Percentiles rank a stretch among this genome's conserved stretches.
These are phyloP conservation scores for Callipepla californica DNA, from an alignment of 2,113 vertebrate species.

Conservation along the genomic window DNA sequence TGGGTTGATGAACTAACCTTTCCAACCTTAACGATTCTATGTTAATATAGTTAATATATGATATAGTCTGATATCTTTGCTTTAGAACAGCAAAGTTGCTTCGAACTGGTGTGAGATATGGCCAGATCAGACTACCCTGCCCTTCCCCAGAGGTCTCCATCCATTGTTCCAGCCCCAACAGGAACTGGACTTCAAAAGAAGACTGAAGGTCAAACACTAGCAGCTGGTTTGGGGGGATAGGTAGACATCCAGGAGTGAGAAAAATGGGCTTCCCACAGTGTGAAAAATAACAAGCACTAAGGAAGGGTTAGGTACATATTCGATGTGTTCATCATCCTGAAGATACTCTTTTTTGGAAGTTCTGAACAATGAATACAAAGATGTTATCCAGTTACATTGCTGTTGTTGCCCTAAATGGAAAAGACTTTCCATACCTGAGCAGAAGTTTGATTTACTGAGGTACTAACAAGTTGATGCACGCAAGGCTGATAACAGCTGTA, in stretches of 20 bases:
- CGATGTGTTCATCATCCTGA: background rate
- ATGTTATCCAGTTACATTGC: background rate
- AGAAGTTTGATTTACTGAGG: background rate
- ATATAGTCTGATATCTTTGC: background rate
- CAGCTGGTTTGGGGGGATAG: background rate
- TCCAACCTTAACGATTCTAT: background rate
- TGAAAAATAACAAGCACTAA: background rate
- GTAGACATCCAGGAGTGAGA: background rate
- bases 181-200: background rate
- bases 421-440: background rate
- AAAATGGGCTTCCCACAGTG: background rate
- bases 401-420: background rate
- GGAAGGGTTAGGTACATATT: background rate
- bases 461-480: fast-evolving
- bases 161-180: background rate
- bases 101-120: background rate
- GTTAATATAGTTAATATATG: background rate
- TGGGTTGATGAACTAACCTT: no score
- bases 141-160: background rate
- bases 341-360: background rate
- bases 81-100: background rate
- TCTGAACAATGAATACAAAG: background rate
- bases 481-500: background rate
- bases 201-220: background rate
- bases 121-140: background rate